Base-by-base conservation (phyloP, 2,113 vertebrate species). In the Nibea coibor region DNA sequence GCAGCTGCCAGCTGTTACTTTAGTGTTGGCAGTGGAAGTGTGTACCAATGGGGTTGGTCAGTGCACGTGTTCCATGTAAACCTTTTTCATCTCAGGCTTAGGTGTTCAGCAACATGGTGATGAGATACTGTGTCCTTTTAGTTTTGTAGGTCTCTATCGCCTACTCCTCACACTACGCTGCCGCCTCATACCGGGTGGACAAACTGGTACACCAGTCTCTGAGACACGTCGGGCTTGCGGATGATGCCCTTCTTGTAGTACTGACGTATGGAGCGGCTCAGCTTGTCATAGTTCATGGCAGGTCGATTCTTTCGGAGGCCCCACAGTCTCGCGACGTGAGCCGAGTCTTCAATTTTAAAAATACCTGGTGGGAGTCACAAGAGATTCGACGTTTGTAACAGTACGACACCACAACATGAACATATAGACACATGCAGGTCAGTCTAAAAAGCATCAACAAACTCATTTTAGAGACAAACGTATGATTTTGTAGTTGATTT, bases 231-330 rank as follows among this genome's bases (percentile, higher is more conserved):
- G 0, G 98, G 97, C 73, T 99, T 99, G 1, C 97, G 96, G 87
- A 99, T 99, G 92, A 99, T 99, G 19, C 98, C 98, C 85, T 99
- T 99, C 94, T 98, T 99, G 93, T 99, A 99, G 95, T 99, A 99
- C 91, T 99, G 98, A 59, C 98, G 97, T 90, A 99, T 99, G 91
- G 98, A 99, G 82, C 98, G 98, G 93, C 98, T 99, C 90, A 99
- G 95, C 86, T 99, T 99, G 95, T 99, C 98, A 22, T 99, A 99
- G 95, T 99, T 99, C 98, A 99, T 99, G 70, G 98, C 98, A 0
- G 98, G 98, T 0, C 98, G 96, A 83, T 99, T 99, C 95, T 99
- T 99, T 22, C 98, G 91, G 86, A 99, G 95, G 53, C 98, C 98
- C 98, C 98, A 99, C 12, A 99, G 95, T 5, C 97, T 94, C 0